These are phyloP conservation scores for Melieria picta DNA, from an alignment of 2,888 invertebrate genomes.

Conservation along the genomic window DNA sequence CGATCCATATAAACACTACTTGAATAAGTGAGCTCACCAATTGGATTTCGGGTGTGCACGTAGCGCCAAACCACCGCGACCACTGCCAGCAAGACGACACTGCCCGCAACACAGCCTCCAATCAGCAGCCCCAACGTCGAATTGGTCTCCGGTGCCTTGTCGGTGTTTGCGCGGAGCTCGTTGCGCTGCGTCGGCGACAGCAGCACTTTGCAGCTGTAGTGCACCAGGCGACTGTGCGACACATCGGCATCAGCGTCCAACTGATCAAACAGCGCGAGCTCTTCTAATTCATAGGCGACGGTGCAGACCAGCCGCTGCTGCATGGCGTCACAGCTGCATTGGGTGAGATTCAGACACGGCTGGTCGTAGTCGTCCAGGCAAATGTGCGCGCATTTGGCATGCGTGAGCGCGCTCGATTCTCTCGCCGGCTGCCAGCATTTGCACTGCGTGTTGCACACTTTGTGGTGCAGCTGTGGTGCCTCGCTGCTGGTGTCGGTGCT, in stretches of 20 bases:
- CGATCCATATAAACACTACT: too few relatives aligned
- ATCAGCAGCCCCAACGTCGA: too few relatives aligned
- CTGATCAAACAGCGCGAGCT: not conserved
- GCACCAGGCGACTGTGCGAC: not conserved
- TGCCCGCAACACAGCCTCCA: too few relatives aligned
- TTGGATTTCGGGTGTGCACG: too few relatives aligned
- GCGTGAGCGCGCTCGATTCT: not conserved
- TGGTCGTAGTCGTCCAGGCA: slow-evolving; percentile 48
- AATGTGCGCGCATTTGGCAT: slow-evolving; percentile 42
- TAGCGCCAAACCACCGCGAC: too few relatives aligned
- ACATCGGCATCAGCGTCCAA: slow-evolving; percentile 1
- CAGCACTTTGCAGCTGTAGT: slow-evolving; percentile 16
- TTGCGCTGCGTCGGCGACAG: slow-evolving; percentile 23
- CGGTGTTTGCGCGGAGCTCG: not conserved
- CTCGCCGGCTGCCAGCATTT: slow-evolving; percentile 35
- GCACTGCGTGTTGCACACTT: slow-evolving; percentile 21
- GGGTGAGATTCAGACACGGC: slow-evolving; percentile 47
- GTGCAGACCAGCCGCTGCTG: slow-evolving; percentile 42
- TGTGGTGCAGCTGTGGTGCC: not conserved
- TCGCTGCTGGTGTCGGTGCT: not conserved
- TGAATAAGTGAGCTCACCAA: too few relatives aligned
- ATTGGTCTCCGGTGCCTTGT: not conserved
- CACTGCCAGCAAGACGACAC: too few relatives aligned
- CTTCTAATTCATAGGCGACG: not conserved
- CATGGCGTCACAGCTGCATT: slow-evolving; percentile 44